A percentile compares a stretch with the other conserved stretches of the same genome.
phyloP scores from a whole-genome alignment of 1,140 invertebrate genomes.

The Caenorhabditis tropicalis region DNA sequence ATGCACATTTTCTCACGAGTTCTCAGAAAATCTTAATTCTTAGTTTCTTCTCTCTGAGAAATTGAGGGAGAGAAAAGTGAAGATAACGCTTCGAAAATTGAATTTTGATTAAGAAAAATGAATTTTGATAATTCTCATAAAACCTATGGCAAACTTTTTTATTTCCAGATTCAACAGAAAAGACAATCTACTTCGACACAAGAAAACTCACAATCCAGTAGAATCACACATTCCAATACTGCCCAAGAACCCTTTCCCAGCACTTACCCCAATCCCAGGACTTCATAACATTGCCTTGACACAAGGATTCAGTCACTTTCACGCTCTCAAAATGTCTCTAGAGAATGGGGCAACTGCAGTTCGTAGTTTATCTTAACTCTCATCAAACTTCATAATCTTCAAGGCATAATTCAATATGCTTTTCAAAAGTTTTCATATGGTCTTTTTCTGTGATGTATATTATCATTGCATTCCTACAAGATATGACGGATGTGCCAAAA shows the following conservation, averaged over 20 bases:
- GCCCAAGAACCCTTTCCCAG: background rate
- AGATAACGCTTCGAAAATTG: too few relatives aligned
- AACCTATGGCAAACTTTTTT: background rate
- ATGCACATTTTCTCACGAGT: too few relatives aligned
- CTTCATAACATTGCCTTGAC: background rate
- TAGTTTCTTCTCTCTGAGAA: too few relatives aligned
- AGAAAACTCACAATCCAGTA: conserved; percentile 30
- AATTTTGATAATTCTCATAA: too few relatives aligned
- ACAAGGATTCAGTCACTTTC: background rate
- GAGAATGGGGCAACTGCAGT: background rate
- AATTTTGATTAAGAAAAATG: too few relatives aligned
- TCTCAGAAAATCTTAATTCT: too few relatives aligned
- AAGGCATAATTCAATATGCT: background rate
- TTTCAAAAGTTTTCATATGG: background rate
- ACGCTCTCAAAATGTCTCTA: background rate
- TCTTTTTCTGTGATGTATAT: background rate
- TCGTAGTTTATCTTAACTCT: background rate
- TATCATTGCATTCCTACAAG: background rate
- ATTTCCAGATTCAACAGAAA: conserved; percentile 52
- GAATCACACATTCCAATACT: background rate
- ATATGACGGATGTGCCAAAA: background rate
- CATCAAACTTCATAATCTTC: background rate
- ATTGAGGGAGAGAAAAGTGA: too few relatives aligned
- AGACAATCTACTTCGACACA: conserved; percentile 49
- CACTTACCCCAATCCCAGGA: background rate